Evolutionary conservation across 2,888 invertebrate genomes (phyloP).

Genomic region (Nephrotoma guestfalica): DNA sequence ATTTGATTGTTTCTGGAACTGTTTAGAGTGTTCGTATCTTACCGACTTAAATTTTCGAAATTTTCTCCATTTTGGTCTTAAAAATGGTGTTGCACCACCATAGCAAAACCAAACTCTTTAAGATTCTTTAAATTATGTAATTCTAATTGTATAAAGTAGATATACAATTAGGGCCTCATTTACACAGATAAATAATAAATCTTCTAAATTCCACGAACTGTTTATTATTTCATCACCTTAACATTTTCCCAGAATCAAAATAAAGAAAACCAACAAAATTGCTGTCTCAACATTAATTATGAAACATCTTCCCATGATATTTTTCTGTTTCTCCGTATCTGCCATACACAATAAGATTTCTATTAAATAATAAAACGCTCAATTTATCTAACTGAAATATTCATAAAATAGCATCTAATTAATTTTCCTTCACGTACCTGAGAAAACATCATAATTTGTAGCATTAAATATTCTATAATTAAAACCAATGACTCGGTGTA

Average conservation of each 20-base stretch:
- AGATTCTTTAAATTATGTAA: too few relatives aligned
- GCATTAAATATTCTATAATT: background rate
- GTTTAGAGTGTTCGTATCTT: too few relatives aligned
- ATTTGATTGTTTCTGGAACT: too few relatives aligned
- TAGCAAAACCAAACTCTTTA: too few relatives aligned
- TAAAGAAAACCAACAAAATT: background rate
- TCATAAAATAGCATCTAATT: background rate
- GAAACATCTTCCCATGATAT: background rate
- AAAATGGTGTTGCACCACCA: too few relatives aligned
- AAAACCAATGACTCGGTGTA: background rate
- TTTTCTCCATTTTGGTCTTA: too few relatives aligned
- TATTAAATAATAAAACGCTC: background rate
- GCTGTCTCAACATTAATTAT: background rate
- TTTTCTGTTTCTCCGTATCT: background rate
- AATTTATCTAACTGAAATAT: background rate
- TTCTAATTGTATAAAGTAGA: background rate
- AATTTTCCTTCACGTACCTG: background rate
- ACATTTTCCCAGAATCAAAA: background rate
- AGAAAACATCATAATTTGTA: background rate
- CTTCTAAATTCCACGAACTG: background rate
- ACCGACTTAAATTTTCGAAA: too few relatives aligned
- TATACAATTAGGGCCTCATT: background rate
- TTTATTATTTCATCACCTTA: background rate
- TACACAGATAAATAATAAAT: background rate
- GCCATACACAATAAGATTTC: background rate